Percentiles rank a stretch among this genome's conserved stretches.
These are phyloP conservation scores for Mormyrus iriodes DNA, from an alignment of 2,113 vertebrate species.

Conservation along the genomic window DNA sequence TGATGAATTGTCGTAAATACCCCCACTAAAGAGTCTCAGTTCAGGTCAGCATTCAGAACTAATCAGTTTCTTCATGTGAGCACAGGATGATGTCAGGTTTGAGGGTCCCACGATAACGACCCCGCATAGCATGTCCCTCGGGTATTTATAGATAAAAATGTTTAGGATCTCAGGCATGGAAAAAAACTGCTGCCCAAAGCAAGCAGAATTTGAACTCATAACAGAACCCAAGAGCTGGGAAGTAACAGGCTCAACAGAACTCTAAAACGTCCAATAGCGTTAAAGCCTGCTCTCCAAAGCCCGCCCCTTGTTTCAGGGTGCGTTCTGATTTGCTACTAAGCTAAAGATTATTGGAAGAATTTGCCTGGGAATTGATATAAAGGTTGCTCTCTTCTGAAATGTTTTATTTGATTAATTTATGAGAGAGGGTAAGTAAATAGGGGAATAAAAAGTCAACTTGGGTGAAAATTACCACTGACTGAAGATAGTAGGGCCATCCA, in stretches of 20 bases:
- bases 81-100: background rate
- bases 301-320: background rate
- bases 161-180: background rate
- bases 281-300: background rate
- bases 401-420: background rate
- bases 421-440: background rate
- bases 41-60: background rate
- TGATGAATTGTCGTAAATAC: background rate
- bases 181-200: background rate
- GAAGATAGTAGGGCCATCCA: slow-evolving; percentile 27
- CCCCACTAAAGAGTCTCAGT: background rate
- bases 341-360: background rate
- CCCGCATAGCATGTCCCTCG: background rate
- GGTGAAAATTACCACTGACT: slow-evolving; percentile 25
- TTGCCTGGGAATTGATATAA: background rate
- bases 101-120: background rate
- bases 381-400: background rate
- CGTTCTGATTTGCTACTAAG: background rate
- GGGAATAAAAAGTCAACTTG: background rate
- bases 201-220: background rate
- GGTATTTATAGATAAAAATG: background rate
- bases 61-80: background rate
- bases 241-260: background rate
- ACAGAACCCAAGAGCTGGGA: background rate
- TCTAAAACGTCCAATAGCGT: background rate